Evolutionary conservation across 2,113 vertebrate genomes (phyloP).

Genomic region (Podocnemis expansa): DNA sequence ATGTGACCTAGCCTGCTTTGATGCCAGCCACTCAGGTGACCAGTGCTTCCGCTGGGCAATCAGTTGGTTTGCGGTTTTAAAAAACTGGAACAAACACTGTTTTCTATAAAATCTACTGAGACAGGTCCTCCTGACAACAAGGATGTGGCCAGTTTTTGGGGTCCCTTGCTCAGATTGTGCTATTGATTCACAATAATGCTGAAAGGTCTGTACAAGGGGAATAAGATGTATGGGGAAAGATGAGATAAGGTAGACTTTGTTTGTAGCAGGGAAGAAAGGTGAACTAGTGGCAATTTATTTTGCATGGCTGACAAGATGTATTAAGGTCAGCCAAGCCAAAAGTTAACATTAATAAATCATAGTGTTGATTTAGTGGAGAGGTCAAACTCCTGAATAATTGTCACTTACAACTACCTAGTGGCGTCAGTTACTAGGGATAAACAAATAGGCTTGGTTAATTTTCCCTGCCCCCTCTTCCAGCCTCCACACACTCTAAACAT

Average conservation of each 20-base stretch:
- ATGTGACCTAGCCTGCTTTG: neutral
- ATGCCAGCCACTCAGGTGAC: neutral
- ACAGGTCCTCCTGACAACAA: neutral
- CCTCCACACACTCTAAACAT: conserved; percentile 14
- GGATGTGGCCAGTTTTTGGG: neutral
- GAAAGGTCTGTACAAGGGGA: neutral
- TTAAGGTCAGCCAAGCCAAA: rapidly evolving
- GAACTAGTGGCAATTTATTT: neutral
- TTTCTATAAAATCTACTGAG: neutral
- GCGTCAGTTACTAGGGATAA: neutral
- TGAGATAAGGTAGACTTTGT: rapidly evolving
- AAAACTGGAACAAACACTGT: neutral
- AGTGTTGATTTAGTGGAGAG: neutral
- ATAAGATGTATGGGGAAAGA: neutral
- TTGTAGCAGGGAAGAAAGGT: neutral
- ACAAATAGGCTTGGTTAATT: neutral
- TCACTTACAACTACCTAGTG: neutral
- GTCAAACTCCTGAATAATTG: neutral
- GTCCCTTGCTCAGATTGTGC: neutral
- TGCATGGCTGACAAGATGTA: rapidly evolving
- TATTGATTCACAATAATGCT: neutral
- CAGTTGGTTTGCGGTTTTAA: neutral
- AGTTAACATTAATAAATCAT: neutral
- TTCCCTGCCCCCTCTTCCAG: neutral
- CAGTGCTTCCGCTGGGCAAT: no score